phyloP scores from a whole-genome alignment of 2,888 invertebrate species.

The Tipula lateralis region DNA sequence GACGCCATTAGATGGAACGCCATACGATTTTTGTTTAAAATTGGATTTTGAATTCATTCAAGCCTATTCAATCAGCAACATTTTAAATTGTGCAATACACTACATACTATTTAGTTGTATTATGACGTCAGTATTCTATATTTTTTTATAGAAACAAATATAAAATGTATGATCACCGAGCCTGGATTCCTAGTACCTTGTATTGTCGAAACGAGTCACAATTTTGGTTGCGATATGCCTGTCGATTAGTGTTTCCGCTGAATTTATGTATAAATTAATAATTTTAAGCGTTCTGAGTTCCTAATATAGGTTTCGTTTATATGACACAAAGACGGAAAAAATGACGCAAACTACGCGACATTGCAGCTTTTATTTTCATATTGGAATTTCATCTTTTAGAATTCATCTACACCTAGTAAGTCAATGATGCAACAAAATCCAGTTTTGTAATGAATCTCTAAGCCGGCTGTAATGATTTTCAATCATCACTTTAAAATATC shows the following conservation, averaged over 20 bases:
- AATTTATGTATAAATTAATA: neutral
- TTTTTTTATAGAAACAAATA: neutral
- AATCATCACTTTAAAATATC: neutral
- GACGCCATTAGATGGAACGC: neutral
- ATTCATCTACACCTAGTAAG: neutral
- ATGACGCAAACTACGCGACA: neutral
- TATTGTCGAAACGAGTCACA: neutral
- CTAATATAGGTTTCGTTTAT: neutral
- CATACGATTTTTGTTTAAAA: neutral
- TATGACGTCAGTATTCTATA: neutral
- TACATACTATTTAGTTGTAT: neutral
- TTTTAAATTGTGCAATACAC: neutral
- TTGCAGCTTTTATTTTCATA: neutral
- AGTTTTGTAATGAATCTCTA: neutral
- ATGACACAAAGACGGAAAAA: neutral
- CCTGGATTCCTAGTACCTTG: neutral
- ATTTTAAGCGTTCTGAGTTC: neutral
- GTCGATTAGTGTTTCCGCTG: neutral
- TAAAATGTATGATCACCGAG: too few relatives aligned
- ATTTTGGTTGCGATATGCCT: neutral
- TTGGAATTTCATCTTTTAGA: neutral
- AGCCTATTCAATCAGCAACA: neutral
- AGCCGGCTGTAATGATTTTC: neutral
- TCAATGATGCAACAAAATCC: conserved; percentile 4
- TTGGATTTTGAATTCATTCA: neutral